These are phyloP conservation scores for Agriopis marginaria DNA, from an alignment of 2,888 invertebrate species.

Conservation along the genomic window DNA sequence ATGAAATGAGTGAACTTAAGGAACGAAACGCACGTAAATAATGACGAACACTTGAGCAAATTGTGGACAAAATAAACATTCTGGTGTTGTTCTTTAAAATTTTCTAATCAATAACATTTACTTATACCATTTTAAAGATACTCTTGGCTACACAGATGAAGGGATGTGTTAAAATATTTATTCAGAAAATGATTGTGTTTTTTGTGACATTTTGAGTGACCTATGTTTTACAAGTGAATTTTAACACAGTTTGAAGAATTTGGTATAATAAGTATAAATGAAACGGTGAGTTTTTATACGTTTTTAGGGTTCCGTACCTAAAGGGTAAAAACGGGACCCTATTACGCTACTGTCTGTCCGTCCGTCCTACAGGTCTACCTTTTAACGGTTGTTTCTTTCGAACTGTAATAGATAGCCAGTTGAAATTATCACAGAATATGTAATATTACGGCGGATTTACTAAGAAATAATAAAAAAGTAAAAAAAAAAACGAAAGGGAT, in stretches of 20 bases:
- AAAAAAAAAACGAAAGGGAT: too few species aligned
- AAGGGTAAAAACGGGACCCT: too few species aligned
- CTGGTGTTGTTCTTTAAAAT: conserved; percentile 2
- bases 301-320: too few species aligned
- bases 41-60: conserved; percentile 42
- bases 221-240: conserved; percentile 22
- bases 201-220: conserved; percentile 12
- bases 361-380: too few species aligned
- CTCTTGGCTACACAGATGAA: too few species aligned
- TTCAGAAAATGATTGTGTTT: conserved; percentile 7
- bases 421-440: too few species aligned
- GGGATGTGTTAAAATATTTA: conserved; percentile 22
- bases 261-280: conserved; percentile 44
- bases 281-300: conserved; percentile 36
- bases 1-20: conserved; percentile 53
- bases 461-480: too few species aligned
- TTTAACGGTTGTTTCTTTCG: too few species aligned
- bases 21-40: conserved; percentile 45
- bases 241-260: conserved; percentile 27
- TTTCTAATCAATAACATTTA: neutral
- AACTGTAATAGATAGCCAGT: too few species aligned
- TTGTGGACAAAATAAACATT: conserved; percentile 35
- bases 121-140: too few species aligned
- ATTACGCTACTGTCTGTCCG: too few species aligned
- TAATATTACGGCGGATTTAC: too few species aligned